These are phyloP conservation scores for Ophiodon elongatus DNA, from an alignment of 2,113 vertebrate genomes.

Conservation along the genomic window DNA sequence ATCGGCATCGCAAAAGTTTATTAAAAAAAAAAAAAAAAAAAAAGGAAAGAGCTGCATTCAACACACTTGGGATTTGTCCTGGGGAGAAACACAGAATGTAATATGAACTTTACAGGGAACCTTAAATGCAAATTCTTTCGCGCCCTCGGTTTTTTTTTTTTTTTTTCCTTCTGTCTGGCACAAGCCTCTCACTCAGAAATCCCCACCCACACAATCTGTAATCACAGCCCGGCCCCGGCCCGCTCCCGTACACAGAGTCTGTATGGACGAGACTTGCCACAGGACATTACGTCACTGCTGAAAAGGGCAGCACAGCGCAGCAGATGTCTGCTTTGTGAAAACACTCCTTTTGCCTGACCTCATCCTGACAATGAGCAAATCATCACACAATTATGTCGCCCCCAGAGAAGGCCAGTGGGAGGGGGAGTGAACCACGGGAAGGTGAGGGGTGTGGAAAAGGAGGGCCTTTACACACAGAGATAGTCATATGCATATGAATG, in stretches of 20 bases:
- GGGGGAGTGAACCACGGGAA: conserved; percentile 9
- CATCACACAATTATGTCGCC: conserved; percentile 73
- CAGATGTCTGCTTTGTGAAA: conserved; percentile 83
- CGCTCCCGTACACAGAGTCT: conserved; percentile 14
- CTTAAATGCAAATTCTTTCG: not conserved
- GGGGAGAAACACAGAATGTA: not conserved
- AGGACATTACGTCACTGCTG: conserved; percentile 75
- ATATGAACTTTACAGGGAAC: not conserved
- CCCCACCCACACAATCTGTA: conserved; percentile 31
- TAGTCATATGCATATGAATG: conserved; percentile 69
- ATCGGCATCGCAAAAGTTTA: not conserved
- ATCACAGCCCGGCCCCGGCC: conserved; percentile 5
- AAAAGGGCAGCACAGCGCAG: conserved; percentile 72
- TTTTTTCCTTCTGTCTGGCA: not conserved
- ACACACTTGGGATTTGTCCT: not conserved
- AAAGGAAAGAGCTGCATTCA: not conserved
- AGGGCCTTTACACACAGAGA: conserved; percentile 31
- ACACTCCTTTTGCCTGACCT: conserved; percentile 68
- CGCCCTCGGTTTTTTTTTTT: not conserved
- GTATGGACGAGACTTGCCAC: conserved; percentile 35
- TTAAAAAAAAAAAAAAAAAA: too few relatives aligned
- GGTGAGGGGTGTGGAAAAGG: conserved; percentile 20
- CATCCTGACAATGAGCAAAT: conserved; percentile 77
- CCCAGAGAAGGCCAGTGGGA: conserved; percentile 33
- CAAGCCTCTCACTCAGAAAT: not conserved